Evolutionary conservation across 2,797 vertebrate species (phyloP), one percentile per base, ranked within the genome.

Genomic region (Paguma larvata): DNA sequence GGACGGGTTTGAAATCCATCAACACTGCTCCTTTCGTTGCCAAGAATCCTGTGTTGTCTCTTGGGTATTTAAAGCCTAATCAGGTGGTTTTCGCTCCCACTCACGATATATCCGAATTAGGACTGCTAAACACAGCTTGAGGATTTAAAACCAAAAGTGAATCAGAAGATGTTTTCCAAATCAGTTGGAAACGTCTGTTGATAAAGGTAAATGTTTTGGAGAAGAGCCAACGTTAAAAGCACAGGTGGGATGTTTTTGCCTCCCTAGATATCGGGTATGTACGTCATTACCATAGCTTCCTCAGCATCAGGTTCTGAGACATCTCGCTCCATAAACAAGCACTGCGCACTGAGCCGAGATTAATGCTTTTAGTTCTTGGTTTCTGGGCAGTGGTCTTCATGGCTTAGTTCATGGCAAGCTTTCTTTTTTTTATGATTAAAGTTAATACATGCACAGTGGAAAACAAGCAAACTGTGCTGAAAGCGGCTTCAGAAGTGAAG

Each of bases 111-210:
- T 89, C 87, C 19, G 72, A 97, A 34, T 92, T 87, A 89, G 82
- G 95, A 88, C 62, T 79, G 53, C 82, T 93, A 59, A 96, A 48
- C 34, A 12, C 70, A 96, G 77, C 1, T 21, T 78, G 73, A 91
- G 59, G 34, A 67, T 59, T 80, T 94, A 97, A 94, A 92, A 41
- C 84, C 84, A 96, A 98, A 86, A 32, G 4, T 32, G 80, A 83
- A 63, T 85, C 59, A 48, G 85, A 83, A 44, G 51, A 73, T 19
- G 94, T 94, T 95, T 95, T 48, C 0, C 78, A 79, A 87, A 68
- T 89, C 23, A 38, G 1, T 32, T 32, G 21, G 12, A 27, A 91
- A 68, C 15, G 14, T 48, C 6, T 78, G 15, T 97, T 63, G 34
- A 48, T 59, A 85, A 96, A 86, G 82, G 79, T 89, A 91, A 87